Evolutionary conservation across 2,888 invertebrate species (phyloP), one percentile per base, ranked within the genome.

Genomic region (Netelia fuscicornis): DNA sequence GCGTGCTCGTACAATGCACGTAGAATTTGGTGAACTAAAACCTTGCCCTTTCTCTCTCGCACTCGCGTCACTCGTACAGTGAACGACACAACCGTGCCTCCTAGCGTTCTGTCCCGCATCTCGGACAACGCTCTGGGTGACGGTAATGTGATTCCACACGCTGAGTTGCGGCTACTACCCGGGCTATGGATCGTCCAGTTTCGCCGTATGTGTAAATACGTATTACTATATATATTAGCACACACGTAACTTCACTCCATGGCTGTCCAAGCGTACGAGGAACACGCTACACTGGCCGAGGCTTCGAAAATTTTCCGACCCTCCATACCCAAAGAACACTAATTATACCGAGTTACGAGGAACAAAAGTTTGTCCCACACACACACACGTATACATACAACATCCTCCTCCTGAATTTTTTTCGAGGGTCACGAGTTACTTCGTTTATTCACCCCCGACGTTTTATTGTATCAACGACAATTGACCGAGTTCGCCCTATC

Each of bases 101-200:
- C 64, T 65, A 80, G 56, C 72, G 56, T 80, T 65, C 25, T 42
- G 17, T 20, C n/a, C 11, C 13, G 30, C 75, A 70, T 74, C 75
- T 70, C 78, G 52, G 54, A 54, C 75, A 75, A 44, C 56, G 70
- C 58, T 78, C 70, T 88, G 88, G 85, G 86, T 89, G 89, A 90
- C 89, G 90, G 88, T 93, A 92, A 93, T 92, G 91, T 90, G 91
- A 92, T 92, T 92, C 90, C 89, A 88, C 89, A 88, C 86, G 86
- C 83, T 86, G 89, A 91, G 91, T 90, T 90, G 89, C 87, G 90
- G 90, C 82, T 87, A 25, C 83, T 68, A 30, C 30, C 44, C 65
- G 37, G 13, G 52, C 70, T 58, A 56, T 17, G 58, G 76, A 64
- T 62, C 80, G 65, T 82, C 74, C 83, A 70, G 81, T 78, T 60